Conservation (phyloP, 2,888 invertebrate species). For the Tetranychus piercei region DNA sequence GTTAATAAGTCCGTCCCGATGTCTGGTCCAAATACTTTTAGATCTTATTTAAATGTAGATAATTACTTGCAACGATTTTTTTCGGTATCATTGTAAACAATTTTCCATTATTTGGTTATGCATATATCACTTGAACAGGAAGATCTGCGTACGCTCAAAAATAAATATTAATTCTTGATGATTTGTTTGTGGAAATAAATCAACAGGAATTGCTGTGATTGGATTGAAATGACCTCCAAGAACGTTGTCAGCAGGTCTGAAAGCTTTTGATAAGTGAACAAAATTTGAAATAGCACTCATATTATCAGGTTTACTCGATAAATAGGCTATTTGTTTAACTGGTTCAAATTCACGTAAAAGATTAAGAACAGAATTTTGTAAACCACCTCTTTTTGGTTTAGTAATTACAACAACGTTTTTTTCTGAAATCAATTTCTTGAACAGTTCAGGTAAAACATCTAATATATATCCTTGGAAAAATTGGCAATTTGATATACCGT, state of each 20-base stretch:
- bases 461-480: conserved; percentile 36
- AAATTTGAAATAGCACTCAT: conserved; percentile 33
- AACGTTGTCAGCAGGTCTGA: conserved; percentile 25
- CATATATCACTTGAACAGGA: neutral
- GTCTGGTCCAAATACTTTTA: neutral
- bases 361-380: conserved; percentile 34
- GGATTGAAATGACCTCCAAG: conserved; percentile 36
- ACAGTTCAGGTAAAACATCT: conserved; percentile 18
- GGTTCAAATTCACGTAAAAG: conserved; percentile 33
- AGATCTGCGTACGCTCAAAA: conserved; percentile 29
- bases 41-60: neutral
- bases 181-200: conserved; percentile 40
- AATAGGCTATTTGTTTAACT: conserved; percentile 37
- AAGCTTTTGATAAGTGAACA: conserved; percentile 27
- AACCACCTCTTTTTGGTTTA: conserved; percentile 40
- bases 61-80: neutral
- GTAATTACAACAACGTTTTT: conserved; percentile 38
- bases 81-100: neutral
- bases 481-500: conserved; percentile 34
- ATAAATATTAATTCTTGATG: conserved; percentile 39
- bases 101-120: too few relatives aligned
- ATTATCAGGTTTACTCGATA: conserved; percentile 39
- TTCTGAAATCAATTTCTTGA: conserved; percentile 26
- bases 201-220: conserved; percentile 37
- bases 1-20: neutral